These are phyloP conservation scores for Liposcelis brunnea DNA, from an alignment of 2,888 invertebrate species.

Conservation along the genomic window DNA sequence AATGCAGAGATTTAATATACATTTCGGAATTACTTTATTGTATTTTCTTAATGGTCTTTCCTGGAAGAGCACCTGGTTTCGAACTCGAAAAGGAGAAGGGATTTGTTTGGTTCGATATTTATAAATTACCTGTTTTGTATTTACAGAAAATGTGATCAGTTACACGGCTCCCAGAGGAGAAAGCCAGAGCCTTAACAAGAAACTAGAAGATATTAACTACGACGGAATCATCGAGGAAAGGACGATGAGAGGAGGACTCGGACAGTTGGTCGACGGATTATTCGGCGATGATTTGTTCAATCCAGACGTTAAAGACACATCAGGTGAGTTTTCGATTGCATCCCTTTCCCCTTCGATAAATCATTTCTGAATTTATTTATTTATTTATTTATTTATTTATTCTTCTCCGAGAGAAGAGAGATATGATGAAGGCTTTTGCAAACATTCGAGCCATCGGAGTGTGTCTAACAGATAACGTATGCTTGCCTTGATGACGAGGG, in stretches of 20 bases:
- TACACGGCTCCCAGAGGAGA: constrained; percentile 37
- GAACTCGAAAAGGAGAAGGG: no score
- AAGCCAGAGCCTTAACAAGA: constrained; percentile 27
- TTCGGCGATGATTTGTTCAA: constrained; percentile 41
- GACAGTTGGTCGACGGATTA: constrained; percentile 50
- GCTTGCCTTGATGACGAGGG: no score
- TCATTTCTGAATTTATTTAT: constrained; percentile 5
- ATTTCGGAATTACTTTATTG: no score
- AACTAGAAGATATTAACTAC: constrained; percentile 45
- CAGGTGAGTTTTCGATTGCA: constrained; percentile 28
- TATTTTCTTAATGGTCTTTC: no score
- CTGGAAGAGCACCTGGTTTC: no score
- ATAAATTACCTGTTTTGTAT: not conserved
- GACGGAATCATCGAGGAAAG: constrained; percentile 36
- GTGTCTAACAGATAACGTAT: constrained; percentile 6
- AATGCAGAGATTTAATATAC: no score
- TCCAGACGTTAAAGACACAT: constrained; percentile 38
- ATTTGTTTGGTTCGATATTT: not conserved
- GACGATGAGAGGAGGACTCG: constrained; percentile 40
- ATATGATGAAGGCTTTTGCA: constrained; percentile 3
- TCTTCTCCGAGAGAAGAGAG: not conserved
- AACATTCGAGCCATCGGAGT: constrained; percentile 5
- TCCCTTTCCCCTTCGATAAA: not conserved
- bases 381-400: constrained; percentile 3
- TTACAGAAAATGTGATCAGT: constrained; percentile 36